Conservation (phyloP, 2,797 vertebrate genomes). For the Miichthys miiuy region DNA sequence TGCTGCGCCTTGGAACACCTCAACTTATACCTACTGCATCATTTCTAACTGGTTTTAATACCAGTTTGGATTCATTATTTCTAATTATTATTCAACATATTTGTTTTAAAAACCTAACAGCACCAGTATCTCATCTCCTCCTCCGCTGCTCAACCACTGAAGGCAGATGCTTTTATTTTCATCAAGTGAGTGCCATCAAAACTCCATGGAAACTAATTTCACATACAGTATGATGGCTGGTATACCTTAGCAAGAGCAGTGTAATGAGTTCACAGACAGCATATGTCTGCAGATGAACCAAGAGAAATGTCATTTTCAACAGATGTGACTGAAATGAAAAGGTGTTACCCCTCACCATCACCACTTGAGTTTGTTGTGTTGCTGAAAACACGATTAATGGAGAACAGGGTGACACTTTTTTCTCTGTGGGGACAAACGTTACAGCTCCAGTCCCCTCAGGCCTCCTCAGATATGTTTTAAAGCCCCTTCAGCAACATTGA, state of each 20-base stretch:
- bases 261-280: neutral
- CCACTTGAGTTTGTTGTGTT: neutral
- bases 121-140: neutral
- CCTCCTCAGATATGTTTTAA: no score
- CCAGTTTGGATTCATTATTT: neutral
- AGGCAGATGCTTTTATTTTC: conserved; percentile 12
- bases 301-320: conserved; percentile 26
- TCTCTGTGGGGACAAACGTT: no score
- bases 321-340: conserved; percentile 2
- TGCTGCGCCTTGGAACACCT: conserved; percentile 24
- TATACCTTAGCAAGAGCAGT: neutral
- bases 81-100: neutral
- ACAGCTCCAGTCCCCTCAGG: no score
- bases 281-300: conserved; percentile 2
- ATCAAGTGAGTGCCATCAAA: neutral
- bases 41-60: neutral
- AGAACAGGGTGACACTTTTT: neutral
- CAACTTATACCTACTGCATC: neutral
- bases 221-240: neutral
- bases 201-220: conserved; percentile 20
- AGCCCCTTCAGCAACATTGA: neutral
- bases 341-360: neutral
- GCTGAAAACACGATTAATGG: neutral
- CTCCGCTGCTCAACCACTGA: neutral
- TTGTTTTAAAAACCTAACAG: neutral